phyloP scores from a whole-genome alignment of 2,797 vertebrate species.

The Sphaeramia orbicularis region DNA sequence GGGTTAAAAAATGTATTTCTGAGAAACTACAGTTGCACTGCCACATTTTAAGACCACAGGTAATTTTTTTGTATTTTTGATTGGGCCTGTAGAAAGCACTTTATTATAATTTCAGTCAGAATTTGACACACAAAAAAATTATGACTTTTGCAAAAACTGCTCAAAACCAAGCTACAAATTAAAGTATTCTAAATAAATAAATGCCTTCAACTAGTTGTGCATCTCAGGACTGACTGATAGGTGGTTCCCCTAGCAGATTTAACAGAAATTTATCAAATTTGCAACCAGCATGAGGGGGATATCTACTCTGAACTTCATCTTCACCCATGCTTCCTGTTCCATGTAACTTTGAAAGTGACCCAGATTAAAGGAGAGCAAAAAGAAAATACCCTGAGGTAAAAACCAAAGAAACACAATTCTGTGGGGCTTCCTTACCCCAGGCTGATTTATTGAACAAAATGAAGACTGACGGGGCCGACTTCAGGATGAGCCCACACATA shows the following conservation, averaged over 20 bases:
- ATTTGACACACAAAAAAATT: no score
- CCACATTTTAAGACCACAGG: no score
- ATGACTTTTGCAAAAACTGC: no score
- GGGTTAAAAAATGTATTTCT: no score
- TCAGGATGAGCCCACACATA: constrained; percentile 47
- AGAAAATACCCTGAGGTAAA: constrained; percentile 53
- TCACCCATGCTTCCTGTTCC: constrained; percentile 22
- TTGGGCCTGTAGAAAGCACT: no score
- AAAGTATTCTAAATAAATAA: no score
- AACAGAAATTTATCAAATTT: constrained; percentile 37
- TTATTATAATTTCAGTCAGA: no score
- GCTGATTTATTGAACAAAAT: constrained; percentile 47
- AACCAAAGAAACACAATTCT: constrained; percentile 47
- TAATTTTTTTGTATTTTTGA: no score
- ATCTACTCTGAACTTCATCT: constrained; percentile 35
- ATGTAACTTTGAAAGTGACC: constrained; percentile 66
- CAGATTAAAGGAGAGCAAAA: constrained; percentile 45
- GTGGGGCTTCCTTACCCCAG: constrained; percentile 28
- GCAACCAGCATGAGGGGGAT: background rate
- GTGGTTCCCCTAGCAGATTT: constrained; percentile 20
- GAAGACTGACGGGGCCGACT: constrained; percentile 62
- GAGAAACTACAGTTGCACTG: no score
- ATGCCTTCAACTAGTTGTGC: no score
- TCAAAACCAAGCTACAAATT: no score
- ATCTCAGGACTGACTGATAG: no score